Evolutionary conservation across 2,113 vertebrate species (phyloP), one percentile per base, ranked within the genome.

Genomic region (Platysteira castanea): DNA sequence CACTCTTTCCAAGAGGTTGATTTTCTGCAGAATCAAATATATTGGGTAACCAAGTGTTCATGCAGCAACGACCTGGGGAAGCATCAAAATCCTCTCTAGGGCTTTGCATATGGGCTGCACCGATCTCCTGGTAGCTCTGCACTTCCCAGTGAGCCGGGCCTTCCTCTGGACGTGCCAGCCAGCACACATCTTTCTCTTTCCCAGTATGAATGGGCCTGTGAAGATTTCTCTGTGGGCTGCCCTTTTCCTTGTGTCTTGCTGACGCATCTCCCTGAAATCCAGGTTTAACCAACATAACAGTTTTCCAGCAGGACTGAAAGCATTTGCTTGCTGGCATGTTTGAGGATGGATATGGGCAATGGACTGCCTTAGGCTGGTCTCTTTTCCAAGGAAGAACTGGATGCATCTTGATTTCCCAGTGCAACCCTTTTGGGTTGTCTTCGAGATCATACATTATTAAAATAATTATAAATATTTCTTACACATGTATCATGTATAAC

Each of bases 401-500:
- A 41, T 83, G 39, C 89, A 61, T 82, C 67, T 59, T 54, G 22
- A 70, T 94, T 70, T 90, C 79, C 79, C 86, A 65, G 16, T 10
- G 44, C 64, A 69, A 11, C 23, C 22, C 17, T 83, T 85, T 37
- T 50, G 60, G 64, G 65, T 10, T 79, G 71, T 31, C 73, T 84
- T 68, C 0, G 6, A 75, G 93, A 57, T 35, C 18, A 88, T 61
- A 3, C 39, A 67, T 90, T 70, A 86, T 90, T 92, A 16, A 85
- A 85, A 44, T 21, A 63, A 49, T 78, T 37, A 73, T 69, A 53
- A 88, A 69, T 77, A 74, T 73, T 77, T 27, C 57, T 50, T 9
- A 8, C 17, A 15, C 46, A 3, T 21, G 26, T 1, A 1, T 23
- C 0, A 1, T 9, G 23, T 28, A 6, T 3, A 61, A 33, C 47